A percentile compares a stretch with the other conserved stretches of the same genome.
Evolutionary conservation across 2,113 vertebrate genomes (phyloP).

Genomic region (Bufo gargarizans): DNA sequence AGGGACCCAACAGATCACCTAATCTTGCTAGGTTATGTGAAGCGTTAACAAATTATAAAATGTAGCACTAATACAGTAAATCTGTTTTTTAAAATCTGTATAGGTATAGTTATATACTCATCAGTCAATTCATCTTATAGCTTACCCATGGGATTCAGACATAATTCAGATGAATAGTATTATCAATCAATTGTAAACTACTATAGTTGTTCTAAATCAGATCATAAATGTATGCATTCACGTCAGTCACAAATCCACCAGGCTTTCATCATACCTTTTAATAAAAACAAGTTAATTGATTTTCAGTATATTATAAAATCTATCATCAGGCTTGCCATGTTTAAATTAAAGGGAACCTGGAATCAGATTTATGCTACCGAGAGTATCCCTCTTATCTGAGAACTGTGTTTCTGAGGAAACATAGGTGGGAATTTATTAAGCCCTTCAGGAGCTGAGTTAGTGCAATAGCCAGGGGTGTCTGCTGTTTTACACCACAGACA

Average conservation of each 20-base stretch:
- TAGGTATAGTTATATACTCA: background rate
- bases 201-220: background rate
- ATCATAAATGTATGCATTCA: constrained; percentile 6
- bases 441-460: too few species aligned
- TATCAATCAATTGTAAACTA: constrained; percentile 26
- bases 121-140: background rate
- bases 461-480: too few species aligned
- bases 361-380: too few species aligned
- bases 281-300: constrained; percentile 11
- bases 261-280: background rate
- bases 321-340: background rate
- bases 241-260: background rate
- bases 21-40: background rate
- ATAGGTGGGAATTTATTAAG: too few species aligned
- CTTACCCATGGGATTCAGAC: background rate
- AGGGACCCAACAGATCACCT: background rate
- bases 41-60: background rate
- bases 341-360: background rate
- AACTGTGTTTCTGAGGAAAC: too few species aligned
- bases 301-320: background rate
- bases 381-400: too few species aligned
- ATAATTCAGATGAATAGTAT: background rate
- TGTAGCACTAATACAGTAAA: background rate
- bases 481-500: too few species aligned
- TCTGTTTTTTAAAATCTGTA: background rate